Evolutionary conservation across 1,140 invertebrate genomes (phyloP).

Genomic region (Drosophila murphyi): DNA sequence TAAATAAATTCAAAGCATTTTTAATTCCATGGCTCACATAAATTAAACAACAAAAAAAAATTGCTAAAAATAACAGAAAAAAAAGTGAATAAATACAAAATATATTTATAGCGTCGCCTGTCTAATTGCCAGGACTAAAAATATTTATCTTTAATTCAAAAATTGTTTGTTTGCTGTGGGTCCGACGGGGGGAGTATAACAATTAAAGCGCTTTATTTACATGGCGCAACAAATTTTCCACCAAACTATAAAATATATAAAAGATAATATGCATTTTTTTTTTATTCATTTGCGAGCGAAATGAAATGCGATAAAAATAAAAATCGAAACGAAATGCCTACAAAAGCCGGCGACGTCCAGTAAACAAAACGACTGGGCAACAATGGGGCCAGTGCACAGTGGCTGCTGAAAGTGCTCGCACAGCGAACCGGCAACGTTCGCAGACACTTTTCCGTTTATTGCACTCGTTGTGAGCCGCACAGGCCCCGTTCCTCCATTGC

Average conservation of each 20-base stretch:
- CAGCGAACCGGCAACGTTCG: constrained; percentile 31
- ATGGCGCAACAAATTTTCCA: constrained; percentile 18
- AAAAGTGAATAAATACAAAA: constrained; percentile 5
- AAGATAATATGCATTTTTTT: neutral
- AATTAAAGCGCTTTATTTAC: constrained; percentile 47
- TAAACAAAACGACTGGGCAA: constrained; percentile 57
- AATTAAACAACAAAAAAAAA: constrained; percentile 51
- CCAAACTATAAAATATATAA: constrained; percentile 12
- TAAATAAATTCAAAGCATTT: constrained; percentile 52
- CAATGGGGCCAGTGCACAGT: constrained; percentile 62
- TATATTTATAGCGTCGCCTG: constrained; percentile 21
- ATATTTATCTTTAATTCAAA: constrained; percentile 37
- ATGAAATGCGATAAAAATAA: constrained; percentile 8
- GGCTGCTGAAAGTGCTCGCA: constrained; percentile 54
- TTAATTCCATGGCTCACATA: constrained; percentile 37
- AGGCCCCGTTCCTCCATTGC: neutral
- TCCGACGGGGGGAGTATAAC: constrained; percentile 2
- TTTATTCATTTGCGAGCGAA: constrained; percentile 3
- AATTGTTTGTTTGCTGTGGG: constrained; percentile 5
- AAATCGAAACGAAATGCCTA: constrained; percentile 22
- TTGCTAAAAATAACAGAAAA: constrained; percentile 17
- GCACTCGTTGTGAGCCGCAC: constrained; percentile 46
- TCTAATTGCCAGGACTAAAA: constrained; percentile 25
- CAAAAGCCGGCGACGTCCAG: constrained; percentile 31
- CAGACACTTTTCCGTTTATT: constrained; percentile 79